Base-by-base conservation (phyloP, 2,113 vertebrate genomes). In the Clarias magur region DNA sequence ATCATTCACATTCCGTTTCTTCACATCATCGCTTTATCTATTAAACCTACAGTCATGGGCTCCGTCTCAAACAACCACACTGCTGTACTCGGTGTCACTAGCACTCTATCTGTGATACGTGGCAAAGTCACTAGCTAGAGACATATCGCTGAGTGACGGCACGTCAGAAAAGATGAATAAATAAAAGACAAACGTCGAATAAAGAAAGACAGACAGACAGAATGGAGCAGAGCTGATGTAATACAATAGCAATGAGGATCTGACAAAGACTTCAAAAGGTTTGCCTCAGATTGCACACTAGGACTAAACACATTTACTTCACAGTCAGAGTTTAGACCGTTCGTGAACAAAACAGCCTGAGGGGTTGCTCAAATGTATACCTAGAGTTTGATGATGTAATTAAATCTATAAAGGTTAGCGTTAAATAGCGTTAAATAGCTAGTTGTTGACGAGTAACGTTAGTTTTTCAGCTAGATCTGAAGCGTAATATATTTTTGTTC, bases 161-260 rank as follows among this genome's bases (percentile, higher is more conserved):
- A 85, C 89, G 48, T 72, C 86, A 87, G 60, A 91, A 84, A 68
- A 38, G 59, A 87, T 3, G 81, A 67, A 84, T 65, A 85, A 84
- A 86, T 85, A 60, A 63, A 62, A 88, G 63, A 2, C 81, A 82
- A 79, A 27, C 6, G 16, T 19, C 30, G 21, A 73, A 53, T 38
- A 80, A 56, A 78, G 54, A 54, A 67, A 86, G 21, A 85, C 85
- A 85, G 73, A 84, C 25, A 38, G 65, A 82, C 54, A 67, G 90
- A 91, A 85, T 59, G 23, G 83, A 70, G 57, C 34, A 75, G 81
- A 81, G 91, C 83, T 93, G 92, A 94, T 88, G 92, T 87, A 94
- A 93, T 63, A 11, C 42, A 83, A 88, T 53, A 80, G 93, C 90
- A 95, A 93, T 60, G 82, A 48, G 30, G 83, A 85, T 42, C 25